Conservation (phyloP, 2,888 invertebrate species). For the Megalurothrips usitatus region DNA sequence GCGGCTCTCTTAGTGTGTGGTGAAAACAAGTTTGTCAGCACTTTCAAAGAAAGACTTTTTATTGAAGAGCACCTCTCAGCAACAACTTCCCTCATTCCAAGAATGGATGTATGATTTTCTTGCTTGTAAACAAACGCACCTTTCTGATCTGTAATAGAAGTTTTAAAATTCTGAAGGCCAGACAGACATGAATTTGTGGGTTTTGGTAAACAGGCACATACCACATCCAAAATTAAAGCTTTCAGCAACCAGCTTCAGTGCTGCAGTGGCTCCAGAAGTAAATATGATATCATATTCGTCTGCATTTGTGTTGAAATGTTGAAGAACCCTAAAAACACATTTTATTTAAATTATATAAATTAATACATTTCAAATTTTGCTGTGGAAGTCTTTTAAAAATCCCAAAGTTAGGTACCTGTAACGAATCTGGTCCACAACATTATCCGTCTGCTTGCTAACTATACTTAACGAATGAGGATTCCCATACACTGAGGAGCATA, state of each 20-base stretch:
- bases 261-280: constrained; percentile 88
- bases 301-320: constrained; percentile 74
- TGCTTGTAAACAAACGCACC: constrained; percentile 74
- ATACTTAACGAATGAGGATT: constrained; percentile 79
- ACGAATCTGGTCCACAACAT: constrained; percentile 78
- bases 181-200: too few relatives aligned
- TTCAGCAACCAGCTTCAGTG: constrained; percentile 79
- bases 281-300: constrained; percentile 85
- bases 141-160: constrained; percentile 34
- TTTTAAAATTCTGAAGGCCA: background rate
- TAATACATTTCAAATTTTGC: background rate
- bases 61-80: constrained; percentile 53
- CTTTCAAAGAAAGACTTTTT: constrained; percentile 56
- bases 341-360: constrained; percentile 20
- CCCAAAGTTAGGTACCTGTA: constrained; percentile 53
- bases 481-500: constrained; percentile 69
- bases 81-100: constrained; percentile 82
- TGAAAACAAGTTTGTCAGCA: constrained; percentile 47
- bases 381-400: background rate
- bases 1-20: background rate
- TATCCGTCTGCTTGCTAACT: constrained; percentile 75
- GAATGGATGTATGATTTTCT: constrained; percentile 93
- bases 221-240: constrained; percentile 59
- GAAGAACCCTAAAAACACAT: constrained; percentile 58
- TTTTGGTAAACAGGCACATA: background rate